Percentiles rank a stretch among this genome's conserved stretches.
Evolutionary conservation across 2,797 vertebrate species (phyloP).

Genomic region (Austrolebias charrua): DNA sequence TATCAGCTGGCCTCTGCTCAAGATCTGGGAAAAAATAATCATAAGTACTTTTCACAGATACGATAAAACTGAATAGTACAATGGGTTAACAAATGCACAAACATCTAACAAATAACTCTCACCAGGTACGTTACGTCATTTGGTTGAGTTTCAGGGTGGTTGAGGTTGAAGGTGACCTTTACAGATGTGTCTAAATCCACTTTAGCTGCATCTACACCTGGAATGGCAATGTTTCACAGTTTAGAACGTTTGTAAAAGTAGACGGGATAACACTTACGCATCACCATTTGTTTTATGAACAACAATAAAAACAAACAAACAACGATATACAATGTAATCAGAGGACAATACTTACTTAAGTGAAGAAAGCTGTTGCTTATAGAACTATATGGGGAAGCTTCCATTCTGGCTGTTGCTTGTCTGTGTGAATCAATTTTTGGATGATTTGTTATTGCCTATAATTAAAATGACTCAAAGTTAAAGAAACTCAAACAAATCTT

Average conservation of each 20-base stretch:
- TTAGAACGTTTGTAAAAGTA: too few species aligned
- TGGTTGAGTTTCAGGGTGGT: too few species aligned
- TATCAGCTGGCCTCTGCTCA: constrained; percentile 83
- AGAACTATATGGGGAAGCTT: constrained; percentile 65
- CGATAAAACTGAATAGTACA: background rate
- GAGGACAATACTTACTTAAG: constrained; percentile 43
- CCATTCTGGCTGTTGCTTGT: constrained; percentile 74
- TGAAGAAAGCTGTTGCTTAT: constrained; percentile 76
- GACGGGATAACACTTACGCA: too few species aligned
- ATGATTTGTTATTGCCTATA: constrained; percentile 71
- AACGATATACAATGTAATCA: background rate
- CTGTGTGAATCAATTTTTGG: rapidly evolving
- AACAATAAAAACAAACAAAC: too few species aligned
- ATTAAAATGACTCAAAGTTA: background rate
- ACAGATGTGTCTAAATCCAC: too few species aligned
- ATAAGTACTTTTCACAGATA: background rate
- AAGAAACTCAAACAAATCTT: background rate
- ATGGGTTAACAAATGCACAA: background rate
- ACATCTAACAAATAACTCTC: constrained; percentile 32
- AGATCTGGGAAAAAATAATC: constrained; percentile 70
- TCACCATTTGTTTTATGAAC: too few species aligned
- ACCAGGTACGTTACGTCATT: too few species aligned
- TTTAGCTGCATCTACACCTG: too few species aligned
- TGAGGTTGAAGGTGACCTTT: too few species aligned
- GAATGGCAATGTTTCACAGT: too few species aligned